A percentile compares a stretch with the other conserved stretches of the same genome.
These are phyloP conservation scores for Phenganax subtilis DNA, from an alignment of 92 coral and sea anemone species.

Conservation along the genomic window DNA sequence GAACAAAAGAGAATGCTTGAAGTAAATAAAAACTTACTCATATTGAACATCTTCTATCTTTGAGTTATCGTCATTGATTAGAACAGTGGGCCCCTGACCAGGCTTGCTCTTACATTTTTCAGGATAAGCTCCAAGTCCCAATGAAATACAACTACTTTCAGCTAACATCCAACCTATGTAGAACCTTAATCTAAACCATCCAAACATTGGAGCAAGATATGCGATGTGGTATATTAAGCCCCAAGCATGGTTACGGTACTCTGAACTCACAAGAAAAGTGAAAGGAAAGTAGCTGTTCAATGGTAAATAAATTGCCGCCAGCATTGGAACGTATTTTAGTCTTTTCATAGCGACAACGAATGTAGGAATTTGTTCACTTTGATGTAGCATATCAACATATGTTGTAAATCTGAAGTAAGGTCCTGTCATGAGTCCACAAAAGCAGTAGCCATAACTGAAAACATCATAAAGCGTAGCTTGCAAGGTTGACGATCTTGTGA, in stretches of 20 bases:
- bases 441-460: conserved; percentile 76
- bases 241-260: conserved; percentile 72
- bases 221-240: conserved; percentile 66
- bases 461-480: conserved; percentile 66
- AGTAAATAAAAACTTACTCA: background rate
- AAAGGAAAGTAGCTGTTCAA: conserved; percentile 68
- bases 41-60: conserved; percentile 21
- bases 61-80: conserved; percentile 46
- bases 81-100: conserved; percentile 77
- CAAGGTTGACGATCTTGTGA: conserved; percentile 44
- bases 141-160: conserved; percentile 74
- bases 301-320: conserved; percentile 53
- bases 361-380: conserved; percentile 73
- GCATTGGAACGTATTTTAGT: conserved; percentile 55
- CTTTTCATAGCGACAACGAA: conserved; percentile 61
- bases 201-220: conserved; percentile 75
- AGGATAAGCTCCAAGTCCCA: conserved; percentile 90
- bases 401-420: conserved; percentile 93
- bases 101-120: conserved; percentile 75
- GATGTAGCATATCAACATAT: conserved; percentile 71
- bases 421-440: conserved; percentile 86
- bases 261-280: conserved; percentile 61
- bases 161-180: conserved; percentile 93
- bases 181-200: conserved; percentile 90
- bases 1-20: background rate